Conservation (phyloP, 2,797 vertebrate species). For the Sebastolobus altivelis region DNA sequence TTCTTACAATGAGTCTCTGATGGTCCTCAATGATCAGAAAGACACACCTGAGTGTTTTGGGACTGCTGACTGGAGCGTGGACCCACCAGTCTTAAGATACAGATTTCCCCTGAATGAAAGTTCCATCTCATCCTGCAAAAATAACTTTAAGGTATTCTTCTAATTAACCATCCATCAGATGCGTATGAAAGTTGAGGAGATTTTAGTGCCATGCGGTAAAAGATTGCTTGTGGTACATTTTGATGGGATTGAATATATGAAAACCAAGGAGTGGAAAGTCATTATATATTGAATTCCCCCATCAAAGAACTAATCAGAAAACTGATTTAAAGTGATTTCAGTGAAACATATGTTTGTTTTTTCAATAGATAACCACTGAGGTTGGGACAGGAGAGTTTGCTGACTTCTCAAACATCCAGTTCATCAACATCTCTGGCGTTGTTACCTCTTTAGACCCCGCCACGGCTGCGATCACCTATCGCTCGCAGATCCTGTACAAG, state of each 20-base stretch:
- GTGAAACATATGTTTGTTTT: neutral
- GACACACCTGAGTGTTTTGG: conserved; percentile 66
- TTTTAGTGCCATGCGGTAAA: neutral
- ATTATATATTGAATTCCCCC: neutral
- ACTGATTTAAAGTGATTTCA: neutral
- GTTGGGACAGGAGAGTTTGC: conserved; percentile 69
- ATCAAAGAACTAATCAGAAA: neutral
- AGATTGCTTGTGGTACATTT: neutral
- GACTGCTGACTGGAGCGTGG: conserved; percentile 55
- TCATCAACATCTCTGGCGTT: conserved; percentile 80
- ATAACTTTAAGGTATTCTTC: conserved; percentile 67
- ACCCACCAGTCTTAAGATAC: conserved; percentile 80
- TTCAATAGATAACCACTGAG: conserved; percentile 63
- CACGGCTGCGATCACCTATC: conserved; percentile 74
- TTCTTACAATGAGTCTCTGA: conserved; percentile 80
- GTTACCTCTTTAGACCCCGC: conserved; percentile 74
- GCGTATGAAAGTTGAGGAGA: too few relatives aligned
- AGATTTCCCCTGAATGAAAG: conserved; percentile 73
- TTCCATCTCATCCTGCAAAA: conserved; percentile 59
- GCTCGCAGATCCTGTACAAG: conserved; percentile 76
- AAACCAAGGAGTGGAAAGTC: neutral
- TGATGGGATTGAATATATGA: neutral
- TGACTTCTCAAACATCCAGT: conserved; percentile 79
- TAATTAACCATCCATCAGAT: neutral
- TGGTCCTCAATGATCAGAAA: conserved; percentile 80